Evolutionary conservation across 1,140 invertebrate species (phyloP), one percentile per base, ranked within the genome.

Genomic region (Aplysia californica): DNA sequence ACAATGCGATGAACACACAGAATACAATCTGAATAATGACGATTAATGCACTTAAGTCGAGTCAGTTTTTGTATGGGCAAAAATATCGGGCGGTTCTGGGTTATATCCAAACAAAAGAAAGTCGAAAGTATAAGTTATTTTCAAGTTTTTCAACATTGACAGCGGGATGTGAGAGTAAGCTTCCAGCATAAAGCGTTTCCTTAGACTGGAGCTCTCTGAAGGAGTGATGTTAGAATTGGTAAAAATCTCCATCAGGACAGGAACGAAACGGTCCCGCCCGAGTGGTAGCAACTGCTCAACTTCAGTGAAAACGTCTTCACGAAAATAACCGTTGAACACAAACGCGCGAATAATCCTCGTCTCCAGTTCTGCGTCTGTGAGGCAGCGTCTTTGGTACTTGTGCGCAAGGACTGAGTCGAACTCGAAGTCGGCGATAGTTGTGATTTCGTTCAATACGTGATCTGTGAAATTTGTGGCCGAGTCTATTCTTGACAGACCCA

Each of bases 41-140:
- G n/a, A n/a, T n/a, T n/a, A n/a, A n/a, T n/a, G n/a, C n/a, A n/a
- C n/a, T n/a, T n/a, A n/a, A n/a, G n/a, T n/a, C n/a, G n/a, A n/a
- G n/a, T n/a, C n/a, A n/a, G n/a, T n/a, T n/a, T 50, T 50, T 50
- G 15, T 50, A 65, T 75, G 36, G 20, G 23, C 1, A n/a, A 77
- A 77, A 59, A 77, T 59, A 5, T 72, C 39, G n/a, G 36, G n/a
- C 0, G 76, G 76, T 67, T 72, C 39, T 1, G 76, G 70, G 23
- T 77, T 64, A 39, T 77, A 77, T 15, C 76, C 76, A 38, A 77
- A 77, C 10, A 44, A 38, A 4, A 21, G 21, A 70, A 77, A 77
- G 29, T 77, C 76, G 0, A 55, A 23, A 26, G 36, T 72, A 50
- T 64, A 77, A 39, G 26, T 41, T 18, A 31, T 33, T 20, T 50